Evolutionary conservation across 2,888 invertebrate genomes (phyloP).

Genomic region (Deladenus siricidicola): DNA sequence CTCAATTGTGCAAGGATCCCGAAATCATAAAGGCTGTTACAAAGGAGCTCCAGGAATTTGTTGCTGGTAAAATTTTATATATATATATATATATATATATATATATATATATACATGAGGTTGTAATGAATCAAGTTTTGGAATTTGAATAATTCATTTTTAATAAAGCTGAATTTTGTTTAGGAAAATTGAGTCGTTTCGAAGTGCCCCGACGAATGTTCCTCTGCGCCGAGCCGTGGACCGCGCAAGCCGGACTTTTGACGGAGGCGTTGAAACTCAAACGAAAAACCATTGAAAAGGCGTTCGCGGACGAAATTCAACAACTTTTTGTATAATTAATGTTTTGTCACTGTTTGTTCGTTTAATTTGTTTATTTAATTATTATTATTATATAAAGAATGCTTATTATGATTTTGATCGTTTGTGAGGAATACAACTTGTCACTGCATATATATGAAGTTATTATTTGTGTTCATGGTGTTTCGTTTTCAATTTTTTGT

Average conservation of each 20-base stretch:
- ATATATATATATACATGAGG: neutral
- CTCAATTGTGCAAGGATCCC: constrained; percentile 69
- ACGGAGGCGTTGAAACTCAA: constrained; percentile 97
- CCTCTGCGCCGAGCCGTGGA: constrained; percentile 85
- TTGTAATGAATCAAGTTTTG: neutral
- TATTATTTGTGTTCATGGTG: no score
- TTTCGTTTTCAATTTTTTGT: no score
- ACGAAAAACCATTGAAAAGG: constrained; percentile 86
- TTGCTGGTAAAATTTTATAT: constrained; percentile 12
- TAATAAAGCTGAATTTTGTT: constrained; percentile 6
- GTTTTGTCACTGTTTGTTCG: no score
- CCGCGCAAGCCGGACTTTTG: constrained; percentile 90
- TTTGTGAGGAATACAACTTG: no score
- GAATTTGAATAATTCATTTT: neutral
- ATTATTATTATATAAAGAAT: no score
- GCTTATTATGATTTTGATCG: no score
- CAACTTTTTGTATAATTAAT: no score
- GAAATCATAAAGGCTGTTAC: constrained; percentile 69
- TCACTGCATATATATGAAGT: no score
- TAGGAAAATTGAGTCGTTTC: constrained; percentile 70
- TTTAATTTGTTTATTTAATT: no score
- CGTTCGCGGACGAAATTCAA: constrained; percentile 70
- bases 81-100: no score
- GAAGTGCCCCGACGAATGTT: constrained; percentile 84
- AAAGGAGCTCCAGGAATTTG: constrained; percentile 26